These are phyloP conservation scores for Varecia variegata DNA, from an alignment of 2,797 vertebrate species.

Conservation along the genomic window DNA sequence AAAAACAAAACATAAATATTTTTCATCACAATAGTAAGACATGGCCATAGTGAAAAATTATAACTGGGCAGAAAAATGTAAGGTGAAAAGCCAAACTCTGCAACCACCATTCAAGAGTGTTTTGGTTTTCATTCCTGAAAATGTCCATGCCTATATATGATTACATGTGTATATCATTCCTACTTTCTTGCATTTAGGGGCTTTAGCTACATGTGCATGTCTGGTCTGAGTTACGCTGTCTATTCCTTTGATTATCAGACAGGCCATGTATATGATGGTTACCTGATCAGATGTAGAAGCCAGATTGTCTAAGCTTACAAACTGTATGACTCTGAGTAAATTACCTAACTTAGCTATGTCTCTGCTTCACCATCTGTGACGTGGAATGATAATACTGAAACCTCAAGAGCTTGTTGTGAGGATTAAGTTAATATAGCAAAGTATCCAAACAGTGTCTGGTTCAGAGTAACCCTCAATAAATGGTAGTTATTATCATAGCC, in stretches of 20 bases:
- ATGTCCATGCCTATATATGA: neutral
- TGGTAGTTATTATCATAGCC: neutral
- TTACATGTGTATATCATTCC: neutral
- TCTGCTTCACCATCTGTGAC: neutral
- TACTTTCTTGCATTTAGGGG: neutral
- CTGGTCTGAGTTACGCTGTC: neutral
- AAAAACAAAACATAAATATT: neutral
- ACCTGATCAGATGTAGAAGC: neutral
- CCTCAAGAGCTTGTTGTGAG: neutral
- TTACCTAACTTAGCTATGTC: neutral
- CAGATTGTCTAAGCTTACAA: neutral
- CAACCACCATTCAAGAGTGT: neutral
- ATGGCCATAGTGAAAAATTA: neutral
- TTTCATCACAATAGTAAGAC: neutral
- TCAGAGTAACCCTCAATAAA: neutral
- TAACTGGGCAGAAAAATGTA: neutral
- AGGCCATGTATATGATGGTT: neutral
- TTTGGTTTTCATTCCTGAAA: neutral
- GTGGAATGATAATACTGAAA: neutral
- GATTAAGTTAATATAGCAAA: neutral
- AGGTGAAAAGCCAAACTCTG: neutral
- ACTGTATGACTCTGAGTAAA: neutral
- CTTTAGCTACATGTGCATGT: neutral
- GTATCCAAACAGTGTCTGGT: neutral
- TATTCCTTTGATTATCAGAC: neutral